Evolutionary conservation across 53 echinoderm and acorn worm species (phyloP).

Genomic region (Stichopus horrens): DNA sequence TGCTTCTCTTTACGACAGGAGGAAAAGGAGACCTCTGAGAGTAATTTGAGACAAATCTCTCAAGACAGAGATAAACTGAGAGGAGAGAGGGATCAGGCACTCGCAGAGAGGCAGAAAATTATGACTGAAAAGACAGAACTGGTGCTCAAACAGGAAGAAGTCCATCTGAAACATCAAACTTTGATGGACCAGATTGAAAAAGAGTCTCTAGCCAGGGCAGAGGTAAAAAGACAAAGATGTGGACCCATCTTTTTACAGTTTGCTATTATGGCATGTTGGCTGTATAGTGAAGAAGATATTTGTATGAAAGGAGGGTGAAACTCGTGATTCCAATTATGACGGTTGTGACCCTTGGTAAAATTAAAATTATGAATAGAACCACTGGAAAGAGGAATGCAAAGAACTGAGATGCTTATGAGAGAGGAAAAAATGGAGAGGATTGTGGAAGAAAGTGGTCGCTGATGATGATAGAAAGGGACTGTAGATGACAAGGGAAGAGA

Average conservation of each 20-base stretch:
- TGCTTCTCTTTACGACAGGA: constrained; percentile 38
- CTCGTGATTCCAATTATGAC: no score
- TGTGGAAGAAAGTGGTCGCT: no score
- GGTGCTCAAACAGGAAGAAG: constrained; percentile 75
- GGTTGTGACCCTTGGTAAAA: no score
- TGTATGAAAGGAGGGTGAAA: no score
- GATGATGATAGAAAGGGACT: no score
- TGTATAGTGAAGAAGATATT: no score
- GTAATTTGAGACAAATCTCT: constrained; percentile 56
- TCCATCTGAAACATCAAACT: constrained; percentile 77
- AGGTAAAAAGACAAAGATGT: constrained; percentile 44
- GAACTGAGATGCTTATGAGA: no score
- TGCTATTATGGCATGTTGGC: no score
- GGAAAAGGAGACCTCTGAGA: constrained; percentile 63
- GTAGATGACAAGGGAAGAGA: no score
- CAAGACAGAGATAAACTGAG: constrained; percentile 73
- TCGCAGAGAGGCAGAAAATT: constrained; percentile 78
- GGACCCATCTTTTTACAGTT: background rate
- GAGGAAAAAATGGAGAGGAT: no score
- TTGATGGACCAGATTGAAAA: constrained; percentile 85
- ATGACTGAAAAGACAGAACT: constrained; percentile 72
- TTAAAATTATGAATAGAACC: no score
- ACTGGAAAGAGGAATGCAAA: no score
- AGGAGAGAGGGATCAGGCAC: constrained; percentile 71
- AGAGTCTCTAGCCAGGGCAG: constrained; percentile 63